Base-by-base conservation (phyloP, 1,140 invertebrate species). In the Lepidurus packardi region DNA sequence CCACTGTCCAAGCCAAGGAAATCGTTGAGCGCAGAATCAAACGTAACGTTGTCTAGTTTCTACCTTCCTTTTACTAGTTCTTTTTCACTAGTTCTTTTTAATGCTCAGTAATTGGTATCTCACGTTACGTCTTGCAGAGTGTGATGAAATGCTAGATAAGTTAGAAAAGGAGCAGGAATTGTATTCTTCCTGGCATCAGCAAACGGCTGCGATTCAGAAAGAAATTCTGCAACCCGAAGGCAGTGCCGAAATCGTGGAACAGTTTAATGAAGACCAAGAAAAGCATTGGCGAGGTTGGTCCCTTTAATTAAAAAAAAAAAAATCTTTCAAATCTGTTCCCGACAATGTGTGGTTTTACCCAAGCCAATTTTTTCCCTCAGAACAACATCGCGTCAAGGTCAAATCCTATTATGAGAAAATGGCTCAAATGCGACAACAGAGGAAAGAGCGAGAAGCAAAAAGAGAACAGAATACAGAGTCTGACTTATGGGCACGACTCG, bases 1-100 rank as follows among this genome's bases (percentile, higher is more conserved):
- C 89, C 65, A 87, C 90, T 7, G 86, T 88, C 80, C 88, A 92
- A 82, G 90, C 91, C 1, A 82, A 83, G n/a, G 88, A 87, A 34
- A 88, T 93, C 75, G 88, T 89, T 76, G 83, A 88, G 65, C 85
- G 91, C 43, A 87, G 91, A 84, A 87, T 91, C 43, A 82, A 86
- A 84, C 83, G 90, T 90, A 87, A 83, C 83, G n/a, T n/a, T n/a
- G n/a, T n/a, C n/a, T 81, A 43, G 45, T 47, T 47, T 73, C 41
- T 45, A 80, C 13, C 80, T 53, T 81, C 10, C 73, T 75, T 8
- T 74, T 44, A 79, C 74, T 34, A 34, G 34, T 10, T 43, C 44
- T 24, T 41, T 24, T 16, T 43, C n/a, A n/a, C n/a, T n/a, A n/a
- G n/a, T n/a, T n/a, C n/a, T 2, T 24, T 47, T 47, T 79, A 78